phyloP scores from a whole-genome alignment of 1,140 invertebrate genomes.

The Apocrypta bakeri region DNA sequence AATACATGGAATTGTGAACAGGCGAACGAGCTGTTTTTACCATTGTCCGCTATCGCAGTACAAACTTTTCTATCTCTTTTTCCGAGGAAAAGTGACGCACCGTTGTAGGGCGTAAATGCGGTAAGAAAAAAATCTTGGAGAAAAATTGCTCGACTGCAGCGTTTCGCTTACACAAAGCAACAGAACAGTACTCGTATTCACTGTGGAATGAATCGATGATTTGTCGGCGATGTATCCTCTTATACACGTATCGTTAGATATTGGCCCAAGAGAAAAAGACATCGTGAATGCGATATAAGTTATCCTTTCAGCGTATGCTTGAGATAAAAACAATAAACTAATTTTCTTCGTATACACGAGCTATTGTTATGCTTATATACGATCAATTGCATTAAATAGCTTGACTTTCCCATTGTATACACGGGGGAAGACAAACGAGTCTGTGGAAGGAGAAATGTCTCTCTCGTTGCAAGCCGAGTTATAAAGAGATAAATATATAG shows the following conservation, averaged over 20 bases:
- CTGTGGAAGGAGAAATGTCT: neutral
- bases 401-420: neutral
- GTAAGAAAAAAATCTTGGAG: neutral
- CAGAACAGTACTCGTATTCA: neutral
- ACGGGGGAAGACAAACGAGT: neutral
- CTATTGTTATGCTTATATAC: neutral
- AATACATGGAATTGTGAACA: neutral
- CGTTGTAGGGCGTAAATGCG: neutral
- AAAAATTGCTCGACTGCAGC: neutral
- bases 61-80: neutral
- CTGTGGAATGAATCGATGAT: neutral
- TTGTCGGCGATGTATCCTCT: neutral
- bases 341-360: neutral
- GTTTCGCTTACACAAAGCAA: neutral
- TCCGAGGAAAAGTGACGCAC: neutral
- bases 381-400: neutral
- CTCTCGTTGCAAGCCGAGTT: neutral
- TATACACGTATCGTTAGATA: neutral
- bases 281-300: too few species aligned
- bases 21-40: neutral
- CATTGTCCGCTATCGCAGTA: neutral
- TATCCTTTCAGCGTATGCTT: neutral
- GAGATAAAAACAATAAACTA: neutral
- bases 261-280: too few species aligned
- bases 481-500: too few species aligned